phyloP scores from a whole-genome alignment of 1,140 invertebrate genomes.

The Bombus terrestris region DNA sequence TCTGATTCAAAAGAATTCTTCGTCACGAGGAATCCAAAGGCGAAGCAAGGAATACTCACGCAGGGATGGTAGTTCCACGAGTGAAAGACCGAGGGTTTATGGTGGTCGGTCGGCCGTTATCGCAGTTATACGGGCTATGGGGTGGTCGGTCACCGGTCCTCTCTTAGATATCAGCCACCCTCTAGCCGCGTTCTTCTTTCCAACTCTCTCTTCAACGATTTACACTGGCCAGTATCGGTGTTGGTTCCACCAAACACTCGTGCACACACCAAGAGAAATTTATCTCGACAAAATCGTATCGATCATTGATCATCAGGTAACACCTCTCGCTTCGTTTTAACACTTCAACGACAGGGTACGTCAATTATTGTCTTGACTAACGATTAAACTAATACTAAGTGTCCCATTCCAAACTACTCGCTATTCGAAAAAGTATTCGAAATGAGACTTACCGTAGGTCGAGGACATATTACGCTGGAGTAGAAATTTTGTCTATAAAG shows the following conservation, averaged over 20 bases:
- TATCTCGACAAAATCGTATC: neutral
- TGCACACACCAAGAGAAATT: neutral
- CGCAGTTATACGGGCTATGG: conserved; percentile 67
- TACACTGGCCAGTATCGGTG: neutral
- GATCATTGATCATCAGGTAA: neutral
- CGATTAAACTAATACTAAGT: neutral
- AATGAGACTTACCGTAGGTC: neutral
- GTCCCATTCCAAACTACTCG: neutral
- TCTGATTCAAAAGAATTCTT: neutral
- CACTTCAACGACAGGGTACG: neutral
- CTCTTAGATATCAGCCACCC: conserved; percentile 67
- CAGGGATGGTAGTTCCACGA: conserved; percentile 51
- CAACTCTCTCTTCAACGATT: neutral
- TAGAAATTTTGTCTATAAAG: neutral
- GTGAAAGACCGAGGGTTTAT: conserved; percentile 70
- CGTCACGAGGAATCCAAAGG: conserved; percentile 10
- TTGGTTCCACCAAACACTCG: neutral
- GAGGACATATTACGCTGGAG: neutral
- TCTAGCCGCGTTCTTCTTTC: conserved; percentile 42
- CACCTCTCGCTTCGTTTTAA: neutral
- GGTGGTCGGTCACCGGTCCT: conserved; percentile 54
- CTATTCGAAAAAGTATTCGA: neutral
- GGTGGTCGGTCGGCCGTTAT: conserved; percentile 67
- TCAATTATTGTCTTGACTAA: neutral
- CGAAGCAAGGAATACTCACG: conserved; percentile 26